A percentile compares a stretch with the other conserved stretches of the same genome.
Conservation (phyloP, 2,888 invertebrate genomes). For the Pilophorus perplexus region DNA sequence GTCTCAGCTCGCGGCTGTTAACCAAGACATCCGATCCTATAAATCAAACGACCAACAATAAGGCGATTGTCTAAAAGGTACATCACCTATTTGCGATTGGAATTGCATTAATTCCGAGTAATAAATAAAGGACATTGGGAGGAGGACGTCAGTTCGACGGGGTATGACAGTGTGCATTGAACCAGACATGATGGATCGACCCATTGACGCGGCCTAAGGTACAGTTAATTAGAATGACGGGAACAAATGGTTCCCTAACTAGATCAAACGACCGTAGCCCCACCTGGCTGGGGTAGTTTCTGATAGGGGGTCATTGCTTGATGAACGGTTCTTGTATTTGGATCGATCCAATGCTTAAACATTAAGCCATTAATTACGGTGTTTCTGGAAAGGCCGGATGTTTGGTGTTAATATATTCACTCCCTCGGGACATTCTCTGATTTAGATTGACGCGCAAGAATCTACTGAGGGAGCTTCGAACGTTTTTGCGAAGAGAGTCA, state of each 20-base stretch:
- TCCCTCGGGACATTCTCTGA: too few relatives aligned
- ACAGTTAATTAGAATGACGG: conserved; percentile 40
- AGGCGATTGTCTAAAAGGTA: conserved; percentile 41
- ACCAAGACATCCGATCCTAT: neutral
- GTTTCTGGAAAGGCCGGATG: too few relatives aligned
- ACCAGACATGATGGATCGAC: conserved; percentile 25
- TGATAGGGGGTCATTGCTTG: conserved; percentile 2
- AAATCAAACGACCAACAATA: conserved; percentile 33
- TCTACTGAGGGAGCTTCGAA: too few relatives aligned
- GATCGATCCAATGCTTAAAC: conserved; percentile 1
- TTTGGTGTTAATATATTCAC: too few relatives aligned
- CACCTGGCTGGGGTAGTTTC: neutral
- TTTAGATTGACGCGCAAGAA: too few relatives aligned
- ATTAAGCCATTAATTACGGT: conserved; percentile 1
- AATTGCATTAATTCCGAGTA: conserved; percentile 34
- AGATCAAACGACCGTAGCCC: conserved; percentile 25
- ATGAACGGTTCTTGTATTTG: conserved; percentile 20
- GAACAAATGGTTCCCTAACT: conserved; percentile 36
- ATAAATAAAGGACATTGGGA: conserved; percentile 34
- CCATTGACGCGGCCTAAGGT: conserved; percentile 39
- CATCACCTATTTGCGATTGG: conserved; percentile 36
- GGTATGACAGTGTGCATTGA: conserved; percentile 20
- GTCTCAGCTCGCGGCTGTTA: neutral
- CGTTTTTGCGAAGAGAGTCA: too few relatives aligned
- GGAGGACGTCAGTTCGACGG: neutral